A percentile compares a stretch with the other conserved stretches of the same genome.
Conservation (phyloP, 2,888 invertebrate genomes). For the Leucophora obtusa region DNA sequence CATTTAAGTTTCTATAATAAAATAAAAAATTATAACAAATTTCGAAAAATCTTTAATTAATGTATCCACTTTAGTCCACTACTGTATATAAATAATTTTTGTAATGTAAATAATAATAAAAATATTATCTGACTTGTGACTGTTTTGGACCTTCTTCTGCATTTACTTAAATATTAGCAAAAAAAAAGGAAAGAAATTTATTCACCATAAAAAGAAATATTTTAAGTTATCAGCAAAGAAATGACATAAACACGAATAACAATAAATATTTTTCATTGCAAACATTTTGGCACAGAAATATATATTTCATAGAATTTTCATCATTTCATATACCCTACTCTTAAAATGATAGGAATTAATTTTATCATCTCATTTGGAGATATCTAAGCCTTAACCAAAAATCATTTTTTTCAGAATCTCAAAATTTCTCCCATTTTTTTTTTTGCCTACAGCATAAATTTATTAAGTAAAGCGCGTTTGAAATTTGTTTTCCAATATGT, state of each 20-base stretch:
- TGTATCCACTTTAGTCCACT: no score
- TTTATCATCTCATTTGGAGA: no score
- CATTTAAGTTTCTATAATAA: no score
- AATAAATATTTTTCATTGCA: conserved; percentile 6
- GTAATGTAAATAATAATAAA: not conserved
- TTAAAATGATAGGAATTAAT: not conserved
- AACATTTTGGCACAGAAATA: not conserved
- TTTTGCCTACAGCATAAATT: no score
- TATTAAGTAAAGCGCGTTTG: no score
- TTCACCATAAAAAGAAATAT: not conserved
- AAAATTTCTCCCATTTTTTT: no score
- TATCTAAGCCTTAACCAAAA: no score
- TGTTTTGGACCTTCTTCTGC: not conserved
- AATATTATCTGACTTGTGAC: not conserved
- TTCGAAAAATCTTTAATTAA: no score
- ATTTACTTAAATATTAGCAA: not conserved
- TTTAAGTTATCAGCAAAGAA: conserved; percentile 2
- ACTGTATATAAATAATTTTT: not conserved
- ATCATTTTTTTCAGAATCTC: no score
- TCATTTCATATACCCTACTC: conserved; percentile 1
- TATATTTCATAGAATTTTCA: conserved; percentile 2
- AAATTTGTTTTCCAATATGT: no score
- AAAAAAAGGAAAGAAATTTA: no score
- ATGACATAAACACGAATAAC: not conserved
- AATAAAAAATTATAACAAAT: no score